These are phyloP conservation scores for Eubucco bourcierii DNA, from an alignment of 2,113 vertebrate genomes.

Conservation along the genomic window DNA sequence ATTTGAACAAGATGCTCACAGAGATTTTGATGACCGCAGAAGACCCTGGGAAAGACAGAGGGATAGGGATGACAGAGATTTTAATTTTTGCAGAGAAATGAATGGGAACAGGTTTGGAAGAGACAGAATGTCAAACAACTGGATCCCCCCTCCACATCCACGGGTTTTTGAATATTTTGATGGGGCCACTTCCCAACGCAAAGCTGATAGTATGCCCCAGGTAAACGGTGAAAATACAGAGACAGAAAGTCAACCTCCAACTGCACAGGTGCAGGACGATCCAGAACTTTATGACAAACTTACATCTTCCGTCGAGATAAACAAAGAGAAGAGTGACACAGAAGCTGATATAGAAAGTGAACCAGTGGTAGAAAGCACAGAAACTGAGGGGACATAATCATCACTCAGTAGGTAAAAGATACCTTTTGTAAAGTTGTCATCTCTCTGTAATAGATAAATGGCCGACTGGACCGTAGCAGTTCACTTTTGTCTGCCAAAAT, in stretches of 20 bases:
- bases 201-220: constrained; percentile 81
- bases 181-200: constrained; percentile 78
- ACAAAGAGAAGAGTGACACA: constrained; percentile 92
- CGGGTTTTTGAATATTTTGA: constrained; percentile 83
- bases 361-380: constrained; percentile 99
- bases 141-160: constrained; percentile 82
- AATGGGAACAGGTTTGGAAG: constrained; percentile 90
- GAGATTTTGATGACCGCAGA: constrained; percentile 96
- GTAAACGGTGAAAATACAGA: constrained; percentile 85
- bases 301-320: constrained; percentile 82
- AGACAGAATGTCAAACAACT: constrained; percentile 86
- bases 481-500: constrained; percentile 88
- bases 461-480: constrained; percentile 93
- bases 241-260: constrained; percentile 80
- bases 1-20: constrained; percentile 88
- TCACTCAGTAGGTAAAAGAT: constrained; percentile 99
- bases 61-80: constrained; percentile 93
- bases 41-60: constrained; percentile 96
- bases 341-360: constrained; percentile 93
- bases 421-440: constrained; percentile 99
- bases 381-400: constrained; percentile 99
- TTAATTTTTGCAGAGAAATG: constrained; percentile 94
- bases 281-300: constrained; percentile 83
- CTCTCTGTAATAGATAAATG: constrained; percentile 97
- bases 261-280: constrained; percentile 77